A percentile compares a stretch with the other conserved stretches of the same genome.
Evolutionary conservation across 2,113 vertebrate species (phyloP).

Genomic region (Parus major): DNA sequence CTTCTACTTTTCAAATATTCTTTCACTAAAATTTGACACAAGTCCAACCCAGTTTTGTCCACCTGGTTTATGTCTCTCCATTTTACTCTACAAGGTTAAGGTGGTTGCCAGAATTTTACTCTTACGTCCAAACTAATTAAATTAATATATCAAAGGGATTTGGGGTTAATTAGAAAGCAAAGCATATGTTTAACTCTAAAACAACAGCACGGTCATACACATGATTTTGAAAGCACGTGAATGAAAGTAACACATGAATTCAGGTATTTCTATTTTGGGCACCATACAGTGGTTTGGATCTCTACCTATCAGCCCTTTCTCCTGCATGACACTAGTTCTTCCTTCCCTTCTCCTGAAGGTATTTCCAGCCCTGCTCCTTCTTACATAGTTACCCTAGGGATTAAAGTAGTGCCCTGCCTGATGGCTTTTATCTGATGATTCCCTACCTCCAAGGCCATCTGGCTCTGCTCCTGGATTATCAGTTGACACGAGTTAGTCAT

Average conservation of each 20-base stretch:
- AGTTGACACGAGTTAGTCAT: not conserved
- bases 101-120: not conserved
- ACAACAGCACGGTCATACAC: not conserved
- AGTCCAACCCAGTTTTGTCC: not conserved
- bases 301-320: not conserved
- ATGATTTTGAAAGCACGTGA: not conserved
- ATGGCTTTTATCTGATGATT: slow-evolving; percentile 27
- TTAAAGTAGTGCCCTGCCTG: not conserved
- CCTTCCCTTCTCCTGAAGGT: not conserved
- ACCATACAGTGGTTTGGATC: not conserved
- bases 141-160: not conserved
- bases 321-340: not conserved
- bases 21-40: not conserved
- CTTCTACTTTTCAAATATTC: not conserved
- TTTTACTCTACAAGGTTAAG: not conserved
- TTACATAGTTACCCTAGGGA: not conserved
- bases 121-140: not conserved
- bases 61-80: not conserved
- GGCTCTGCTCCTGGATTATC: not conserved
- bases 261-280: not conserved
- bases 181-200: not conserved
- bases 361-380: not conserved
- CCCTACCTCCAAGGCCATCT: slow-evolving; percentile 20
- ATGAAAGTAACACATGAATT: not conserved
- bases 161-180: slow-evolving; percentile 1